Conservation (phyloP, 1,140 invertebrate species). For the Lysiphlebus fabarum region DNA sequence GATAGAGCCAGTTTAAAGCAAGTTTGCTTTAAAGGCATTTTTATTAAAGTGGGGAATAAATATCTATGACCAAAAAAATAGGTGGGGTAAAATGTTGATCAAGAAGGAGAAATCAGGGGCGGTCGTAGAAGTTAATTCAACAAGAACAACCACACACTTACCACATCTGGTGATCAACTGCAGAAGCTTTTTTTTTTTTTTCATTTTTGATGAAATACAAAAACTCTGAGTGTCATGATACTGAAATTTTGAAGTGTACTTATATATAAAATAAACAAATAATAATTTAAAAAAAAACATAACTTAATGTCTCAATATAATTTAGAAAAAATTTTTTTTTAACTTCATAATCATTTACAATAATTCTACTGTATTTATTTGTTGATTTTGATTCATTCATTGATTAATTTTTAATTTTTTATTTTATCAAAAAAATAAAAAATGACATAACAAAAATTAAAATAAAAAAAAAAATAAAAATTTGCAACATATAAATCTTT, state of each 20-base stretch:
- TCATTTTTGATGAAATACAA: constrained; percentile 5
- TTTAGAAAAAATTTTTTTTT: neutral
- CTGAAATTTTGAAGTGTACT: neutral
- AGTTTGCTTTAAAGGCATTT: neutral
- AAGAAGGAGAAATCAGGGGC: constrained; percentile 43
- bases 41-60: constrained; percentile 32
- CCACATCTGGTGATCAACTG: constrained; percentile 50
- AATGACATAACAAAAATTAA: neutral
- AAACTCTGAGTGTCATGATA: neutral
- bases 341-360: neutral
- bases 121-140: constrained; percentile 52
- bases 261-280: neutral
- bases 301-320: neutral
- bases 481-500: neutral
- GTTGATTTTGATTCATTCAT: neutral
- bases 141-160: constrained; percentile 44
- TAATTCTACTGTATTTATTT: no score
- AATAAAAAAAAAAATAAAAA: neutral
- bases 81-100: constrained; percentile 31
- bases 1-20: neutral
- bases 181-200: constrained; percentile 28
- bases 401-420: neutral
- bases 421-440: neutral
- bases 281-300: neutral
- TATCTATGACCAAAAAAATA: constrained; percentile 8